Evolutionary conservation across 1,140 invertebrate genomes (phyloP), one percentile per base, ranked within the genome.

Genomic region (Trachymyrmex cornetzi): DNA sequence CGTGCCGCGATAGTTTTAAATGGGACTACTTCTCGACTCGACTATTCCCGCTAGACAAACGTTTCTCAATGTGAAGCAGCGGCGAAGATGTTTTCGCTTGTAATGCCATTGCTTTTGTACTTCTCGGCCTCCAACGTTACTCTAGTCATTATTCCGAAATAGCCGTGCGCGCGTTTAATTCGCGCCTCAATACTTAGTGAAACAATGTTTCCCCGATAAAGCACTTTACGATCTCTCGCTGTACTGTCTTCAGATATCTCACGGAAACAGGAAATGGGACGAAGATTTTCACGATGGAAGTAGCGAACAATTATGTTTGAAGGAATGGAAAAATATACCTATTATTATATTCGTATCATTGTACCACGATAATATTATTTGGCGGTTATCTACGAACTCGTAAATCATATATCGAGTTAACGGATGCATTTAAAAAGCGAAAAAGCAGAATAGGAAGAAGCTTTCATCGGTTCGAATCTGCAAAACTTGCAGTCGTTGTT

Each of bases 381-480:
- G 38, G 53, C 22, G 69, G 55, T 27, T 9, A 24, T 30, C n/a
- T 9, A 5, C 19, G 82, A 44, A 16, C 57, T 69, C 69, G 69
- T 86, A 81, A 88, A 86, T 34, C 77, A 77, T 48, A 88, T 5
- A 44, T 81, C 61, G 55, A 27, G 71, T 87, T 85, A 89, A 88
- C 57, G 80, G 7, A 24, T 48, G 66, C 57, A 55, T 67, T 53
- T 66, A 81, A 84, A 72, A 53, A 38, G 34, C 11, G 34, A 22
- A 27, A 22, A 72, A 38, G 24, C 57, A 50, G 19, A 74, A 53
- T 48, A 72, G 22, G 22, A 59, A 48, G 67, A 77, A 88, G 72
- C 86, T 72, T 85, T 79, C 86, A 71, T 66, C 72, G 53, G 48
- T 77, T 57, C 66, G 24, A 38, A 66, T 27, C 59, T 72, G 77